Evolutionary conservation across 2,113 vertebrate species (phyloP), one percentile per base, ranked within the genome.

Genomic region (Podocnemis expansa): DNA sequence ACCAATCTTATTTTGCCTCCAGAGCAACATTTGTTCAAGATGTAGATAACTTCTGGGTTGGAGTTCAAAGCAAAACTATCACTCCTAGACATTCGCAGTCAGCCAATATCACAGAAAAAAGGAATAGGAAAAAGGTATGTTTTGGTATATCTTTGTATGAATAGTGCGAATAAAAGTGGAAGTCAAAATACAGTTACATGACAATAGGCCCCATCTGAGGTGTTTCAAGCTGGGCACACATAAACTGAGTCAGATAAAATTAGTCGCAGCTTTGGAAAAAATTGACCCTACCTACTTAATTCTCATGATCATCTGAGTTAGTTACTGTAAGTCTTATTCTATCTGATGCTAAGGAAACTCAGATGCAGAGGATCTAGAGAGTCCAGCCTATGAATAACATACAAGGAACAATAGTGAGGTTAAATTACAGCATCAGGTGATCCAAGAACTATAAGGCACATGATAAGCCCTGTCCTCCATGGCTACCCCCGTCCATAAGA

Each of bases 21-120:
- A 97, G 97, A 87, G 97, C 96, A 85, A 97, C 97, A 83, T 96
- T 97, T 84, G 89, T 97, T 90, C 95, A 97, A 94, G 95, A 97
- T 85, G 43, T 89, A 24, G 80, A 97, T 17, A 96, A 88, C 52
- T 97, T 96, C 76, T 97, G 97, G 97, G 84, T 96, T 86, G 97
- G 96, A 82, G 92, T 97, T 95, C 93, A 96, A 87, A 97, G 97
- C 70, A 96, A 97, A 95, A 96, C 92, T 58, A 93, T 97, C 80
- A 91, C 96, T 24, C 70, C 89, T 88, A 89, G 0, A 0, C 14
- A 1, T 92, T 92, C 94, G 8, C 70, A 45, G 63, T 76, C 93
- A 52, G 82, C 88, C 52, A 97, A 96, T 29, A 91, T 2, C 0
- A 97, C 96, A 93, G 87, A 34, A 92, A 97, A 91, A 96, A 96